Evolutionary conservation across 1,140 invertebrate genomes (phyloP).

Genomic region (Megalonaias nervosa): DNA sequence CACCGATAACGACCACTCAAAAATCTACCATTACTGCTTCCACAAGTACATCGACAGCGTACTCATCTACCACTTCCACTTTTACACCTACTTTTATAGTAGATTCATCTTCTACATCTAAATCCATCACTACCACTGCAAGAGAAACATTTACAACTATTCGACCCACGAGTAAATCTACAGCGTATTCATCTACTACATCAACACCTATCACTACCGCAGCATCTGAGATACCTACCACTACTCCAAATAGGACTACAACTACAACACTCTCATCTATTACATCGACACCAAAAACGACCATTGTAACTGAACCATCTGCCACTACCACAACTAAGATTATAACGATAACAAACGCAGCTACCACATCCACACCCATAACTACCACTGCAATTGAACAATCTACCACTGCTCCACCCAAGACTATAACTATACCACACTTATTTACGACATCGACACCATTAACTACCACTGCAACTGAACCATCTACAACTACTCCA

Average conservation of each 20-base stretch:
- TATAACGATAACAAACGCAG: no score
- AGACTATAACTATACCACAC: no score
- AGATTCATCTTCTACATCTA: background rate
- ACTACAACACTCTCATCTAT: background rate
- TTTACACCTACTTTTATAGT: background rate
- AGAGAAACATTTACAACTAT: background rate
- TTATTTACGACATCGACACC: background rate
- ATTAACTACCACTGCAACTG: background rate
- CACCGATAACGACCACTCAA: background rate
- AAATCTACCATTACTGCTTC: background rate
- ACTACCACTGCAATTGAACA: no score
- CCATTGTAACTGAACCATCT: no score
- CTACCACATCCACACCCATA: no score
- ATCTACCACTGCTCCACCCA: no score
- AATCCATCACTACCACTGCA: constrained; percentile 1
- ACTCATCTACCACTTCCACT: background rate
- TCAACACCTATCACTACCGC: background rate
- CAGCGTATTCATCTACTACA: background rate
- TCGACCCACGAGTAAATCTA: background rate
- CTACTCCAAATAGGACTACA: background rate
- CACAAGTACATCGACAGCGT: background rate
- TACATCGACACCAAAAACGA: no score
- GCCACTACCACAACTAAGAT: no score
- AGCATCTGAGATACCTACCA: background rate
- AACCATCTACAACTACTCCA: background rate